Evolutionary conservation across 2,113 vertebrate genomes (phyloP), one percentile per base, ranked within the genome.

Genomic region (Piaya cayana): DNA sequence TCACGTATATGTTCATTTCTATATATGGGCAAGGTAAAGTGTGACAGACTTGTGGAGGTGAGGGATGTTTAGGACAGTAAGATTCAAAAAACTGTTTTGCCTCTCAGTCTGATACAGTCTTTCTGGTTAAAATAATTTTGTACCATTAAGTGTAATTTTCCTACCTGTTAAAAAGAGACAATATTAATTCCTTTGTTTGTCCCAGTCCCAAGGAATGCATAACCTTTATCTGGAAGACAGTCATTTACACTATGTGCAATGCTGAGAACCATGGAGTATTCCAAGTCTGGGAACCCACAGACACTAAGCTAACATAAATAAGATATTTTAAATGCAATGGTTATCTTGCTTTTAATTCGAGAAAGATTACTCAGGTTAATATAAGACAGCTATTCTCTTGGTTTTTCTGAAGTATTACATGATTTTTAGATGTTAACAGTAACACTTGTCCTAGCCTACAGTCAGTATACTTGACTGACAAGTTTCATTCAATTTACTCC

Each of bases 391-490:
- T 30, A 20, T 72, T 88, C 47, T 71, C 2, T 42, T 53, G 52
- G 30, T 55, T 91, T 9, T 67, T 94, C 82, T 64, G 65, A 96
- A 95, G 26, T 52, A 70, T 56, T 87, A 29, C 1, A 0, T 50
- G 3, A 3, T 83, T 79, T 95, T 95, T 91, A 93, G 88, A 78
- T 32, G 63, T 36, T 94, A 74, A 84, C 2, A 18, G 62, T 23
- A 91, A 81, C 27, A 83, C 52, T 50, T 67, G 8, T 62, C 42
- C 43, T 59, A 26, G 30, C 82, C 55, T 78, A 67, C n/a, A n/a
- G n/a, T n/a, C 68, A 85, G 39, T 52, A 90, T 32, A 49, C 59
- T 68, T 91, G 94, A 90, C 55, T 74, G 88, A 87, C 70, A 82
- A 80, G 6, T 26, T 18, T 88, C 58, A 25, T 8, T 63, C 67